phyloP scores from a whole-genome alignment of 2,888 invertebrate species.

The Nipponacmea schrenckii region DNA sequence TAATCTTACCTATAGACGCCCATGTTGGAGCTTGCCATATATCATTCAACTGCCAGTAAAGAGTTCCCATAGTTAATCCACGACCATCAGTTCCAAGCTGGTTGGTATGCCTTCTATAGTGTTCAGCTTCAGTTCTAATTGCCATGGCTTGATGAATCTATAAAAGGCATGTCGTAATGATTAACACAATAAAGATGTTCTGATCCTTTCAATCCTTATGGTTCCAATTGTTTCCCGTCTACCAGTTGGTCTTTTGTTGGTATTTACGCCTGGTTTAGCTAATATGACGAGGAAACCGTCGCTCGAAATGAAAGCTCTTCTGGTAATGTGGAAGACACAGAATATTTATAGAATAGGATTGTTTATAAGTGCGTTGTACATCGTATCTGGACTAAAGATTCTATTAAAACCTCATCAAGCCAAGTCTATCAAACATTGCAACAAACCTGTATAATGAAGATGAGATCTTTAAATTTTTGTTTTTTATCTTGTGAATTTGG shows the following conservation, averaged over 20 bases:
- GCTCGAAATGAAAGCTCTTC: background rate
- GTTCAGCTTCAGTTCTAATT: slow-evolving; percentile 85
- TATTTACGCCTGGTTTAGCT: too few species aligned
- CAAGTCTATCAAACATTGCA: too few species aligned
- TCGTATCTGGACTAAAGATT: too few species aligned
- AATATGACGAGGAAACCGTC: too few species aligned
- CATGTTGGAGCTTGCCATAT: slow-evolving; percentile 98
- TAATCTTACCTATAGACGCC: slow-evolving; percentile 69
- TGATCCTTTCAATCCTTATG: background rate
- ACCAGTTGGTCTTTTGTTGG: background rate
- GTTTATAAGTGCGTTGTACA: too few species aligned
- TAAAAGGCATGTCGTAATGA: background rate
- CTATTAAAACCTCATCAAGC: too few species aligned
- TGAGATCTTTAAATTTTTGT: slow-evolving; percentile 75
- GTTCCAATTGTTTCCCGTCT: background rate
- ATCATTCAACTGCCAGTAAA: slow-evolving; percentile 98
- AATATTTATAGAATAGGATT: background rate
- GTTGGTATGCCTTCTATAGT: slow-evolving; percentile 61
- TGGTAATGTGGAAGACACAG: background rate
- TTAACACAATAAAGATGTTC: background rate
- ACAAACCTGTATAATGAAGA: slow-evolving; percentile 87
- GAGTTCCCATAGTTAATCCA: slow-evolving; percentile 91
- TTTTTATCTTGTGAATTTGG: slow-evolving; percentile 67
- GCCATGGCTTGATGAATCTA: slow-evolving; percentile 84
- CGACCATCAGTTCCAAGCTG: slow-evolving; percentile 67